Percentiles rank a stretch among this genome's conserved stretches.
phyloP scores from a whole-genome alignment of 2,888 invertebrate genomes.

The Eubasilissa splendida region DNA sequence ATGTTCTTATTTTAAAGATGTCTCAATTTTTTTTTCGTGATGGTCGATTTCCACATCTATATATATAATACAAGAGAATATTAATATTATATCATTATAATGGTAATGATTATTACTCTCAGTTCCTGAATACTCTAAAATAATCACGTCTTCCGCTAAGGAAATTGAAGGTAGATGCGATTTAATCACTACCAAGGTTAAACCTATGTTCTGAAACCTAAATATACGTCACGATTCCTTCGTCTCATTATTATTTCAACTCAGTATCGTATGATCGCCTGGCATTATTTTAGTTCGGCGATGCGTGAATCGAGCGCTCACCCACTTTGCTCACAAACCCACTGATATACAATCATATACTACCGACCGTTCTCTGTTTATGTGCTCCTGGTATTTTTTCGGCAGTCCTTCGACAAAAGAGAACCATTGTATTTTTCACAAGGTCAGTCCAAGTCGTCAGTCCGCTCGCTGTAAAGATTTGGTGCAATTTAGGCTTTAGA shows the following conservation, averaged over 20 bases:
- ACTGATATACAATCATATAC: constrained; percentile 34
- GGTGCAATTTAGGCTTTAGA: background rate
- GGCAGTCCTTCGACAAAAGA: constrained; percentile 18
- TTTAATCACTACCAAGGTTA: background rate
- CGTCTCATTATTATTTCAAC: constrained; percentile 35
- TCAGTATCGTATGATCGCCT: constrained; percentile 41
- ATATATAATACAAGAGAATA: too few relatives aligned
- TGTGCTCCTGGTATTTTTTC: constrained; percentile 43
- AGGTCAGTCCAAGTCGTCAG: constrained; percentile 22
- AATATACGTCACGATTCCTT: constrained; percentile 19
- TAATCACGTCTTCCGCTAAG: constrained; percentile 10
- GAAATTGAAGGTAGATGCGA: background rate
- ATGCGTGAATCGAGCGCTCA: constrained; percentile 54
- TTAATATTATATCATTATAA: too few relatives aligned
- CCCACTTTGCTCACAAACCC: constrained; percentile 46
- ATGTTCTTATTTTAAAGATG: too few relatives aligned
- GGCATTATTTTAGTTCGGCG: constrained; percentile 55
- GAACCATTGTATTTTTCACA: constrained; percentile 38
- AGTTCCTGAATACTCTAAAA: background rate
- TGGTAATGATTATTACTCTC: too few relatives aligned
- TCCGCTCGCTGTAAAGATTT: background rate
- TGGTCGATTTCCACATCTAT: too few relatives aligned
- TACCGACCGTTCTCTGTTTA: constrained; percentile 29
- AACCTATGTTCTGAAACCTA: background rate
- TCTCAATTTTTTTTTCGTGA: too few relatives aligned